Percentiles rank a stretch among this genome's conserved stretches.
Conservation (phyloP, 2,113 vertebrate species). For the Hypanus sabinus region DNA sequence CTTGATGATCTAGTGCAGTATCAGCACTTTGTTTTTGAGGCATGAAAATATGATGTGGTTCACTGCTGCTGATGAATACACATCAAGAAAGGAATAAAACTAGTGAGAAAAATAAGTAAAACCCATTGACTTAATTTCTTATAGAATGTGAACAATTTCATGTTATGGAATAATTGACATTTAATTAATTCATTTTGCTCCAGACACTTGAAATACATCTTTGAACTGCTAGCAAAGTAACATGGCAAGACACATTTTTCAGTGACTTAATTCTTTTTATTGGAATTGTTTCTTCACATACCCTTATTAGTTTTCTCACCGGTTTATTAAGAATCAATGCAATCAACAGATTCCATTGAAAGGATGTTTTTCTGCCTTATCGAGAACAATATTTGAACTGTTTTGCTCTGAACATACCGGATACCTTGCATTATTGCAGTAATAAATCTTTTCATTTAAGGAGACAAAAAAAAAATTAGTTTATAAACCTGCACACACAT, state of each 20-base stretch:
- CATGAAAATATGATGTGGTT: not conserved
- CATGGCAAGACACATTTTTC: not conserved
- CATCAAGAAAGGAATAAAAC: not conserved
- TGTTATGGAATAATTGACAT: too few relatives aligned
- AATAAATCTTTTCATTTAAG: too few relatives aligned
- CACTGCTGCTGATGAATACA: not conserved
- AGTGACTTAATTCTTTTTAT: not conserved
- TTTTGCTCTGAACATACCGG: not conserved
- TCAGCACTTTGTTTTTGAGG: not conserved
- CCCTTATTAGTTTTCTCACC: not conserved
- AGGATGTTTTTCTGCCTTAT: not conserved
- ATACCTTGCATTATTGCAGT: too few relatives aligned
- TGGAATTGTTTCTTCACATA: not conserved
- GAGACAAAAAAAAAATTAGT: too few relatives aligned
- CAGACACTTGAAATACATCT: not conserved
- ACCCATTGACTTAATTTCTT: not conserved
- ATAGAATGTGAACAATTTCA: not conserved
- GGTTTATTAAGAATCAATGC: not conserved
- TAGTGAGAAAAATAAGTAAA: not conserved
- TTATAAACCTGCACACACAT: too few relatives aligned
- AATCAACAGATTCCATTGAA: not conserved
- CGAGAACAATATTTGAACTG: not conserved
- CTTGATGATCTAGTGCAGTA: not conserved
- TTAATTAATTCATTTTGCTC: not conserved
- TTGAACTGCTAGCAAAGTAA: not conserved